These are phyloP conservation scores for Muntiacus muntjak DNA, from an alignment of 2,113 vertebrate species.

Conservation along the genomic window DNA sequence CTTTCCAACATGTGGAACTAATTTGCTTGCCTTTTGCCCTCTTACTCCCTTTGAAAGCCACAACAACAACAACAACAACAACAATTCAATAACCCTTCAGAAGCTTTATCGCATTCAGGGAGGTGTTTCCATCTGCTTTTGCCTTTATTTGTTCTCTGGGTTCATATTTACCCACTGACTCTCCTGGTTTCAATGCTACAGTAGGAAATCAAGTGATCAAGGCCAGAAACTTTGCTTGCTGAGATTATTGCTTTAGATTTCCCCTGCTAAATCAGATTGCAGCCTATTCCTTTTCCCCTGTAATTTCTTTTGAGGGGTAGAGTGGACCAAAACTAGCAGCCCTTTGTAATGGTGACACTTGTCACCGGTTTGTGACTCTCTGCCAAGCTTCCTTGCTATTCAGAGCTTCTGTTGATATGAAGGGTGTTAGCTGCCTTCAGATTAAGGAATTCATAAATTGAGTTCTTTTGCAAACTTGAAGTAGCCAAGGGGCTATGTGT, in stretches of 20 bases:
- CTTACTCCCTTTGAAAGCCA: slow-evolving; percentile 46
- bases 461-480: slow-evolving; percentile 11
- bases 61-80: slow-evolving; percentile 66
- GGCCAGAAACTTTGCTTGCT: slow-evolving; percentile 16
- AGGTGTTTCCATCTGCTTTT: slow-evolving; percentile 31
- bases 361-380: slow-evolving; percentile 9
- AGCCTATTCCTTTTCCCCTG: background rate
- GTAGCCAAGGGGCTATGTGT: background rate
- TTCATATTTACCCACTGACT: background rate
- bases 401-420: background rate
- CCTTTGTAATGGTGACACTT: slow-evolving; percentile 58
- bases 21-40: slow-evolving; percentile 70
- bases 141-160: slow-evolving; percentile 26
- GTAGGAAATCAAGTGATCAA: slow-evolving; percentile 40
- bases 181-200: background rate
- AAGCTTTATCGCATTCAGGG: slow-evolving; percentile 74
- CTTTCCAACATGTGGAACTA: slow-evolving; percentile 80
- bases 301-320: slow-evolving; percentile 30
- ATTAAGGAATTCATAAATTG: slow-evolving; percentile 10
- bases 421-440: slow-evolving; percentile 2
- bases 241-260: slow-evolving; percentile 38
- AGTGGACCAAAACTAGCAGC: slow-evolving; percentile 19
- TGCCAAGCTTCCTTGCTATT: background rate
- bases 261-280: background rate
- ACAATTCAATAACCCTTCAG: slow-evolving; percentile 28